Percentiles rank a stretch among this genome's conserved stretches.
Conservation (phyloP, 2,797 vertebrate species). For the Numenius phaeopus region DNA sequence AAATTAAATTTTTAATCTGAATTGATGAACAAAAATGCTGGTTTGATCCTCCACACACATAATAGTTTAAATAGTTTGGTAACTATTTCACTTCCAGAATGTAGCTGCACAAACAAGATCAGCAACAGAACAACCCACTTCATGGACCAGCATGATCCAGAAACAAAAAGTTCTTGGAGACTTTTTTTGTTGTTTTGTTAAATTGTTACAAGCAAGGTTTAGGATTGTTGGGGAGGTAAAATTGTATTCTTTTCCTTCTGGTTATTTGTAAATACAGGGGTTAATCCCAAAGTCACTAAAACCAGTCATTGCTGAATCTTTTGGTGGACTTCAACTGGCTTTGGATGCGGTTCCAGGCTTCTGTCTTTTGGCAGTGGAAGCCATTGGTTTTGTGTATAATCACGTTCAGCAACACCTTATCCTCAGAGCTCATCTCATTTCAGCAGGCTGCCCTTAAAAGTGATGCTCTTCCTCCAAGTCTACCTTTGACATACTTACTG, state of each 20-base stretch:
- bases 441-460: neutral
- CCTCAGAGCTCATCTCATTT: neutral
- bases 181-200: neutral
- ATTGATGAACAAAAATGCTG: slow-evolving; percentile 81
- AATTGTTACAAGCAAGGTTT: neutral
- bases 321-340: neutral
- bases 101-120: neutral
- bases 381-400: neutral
- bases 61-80: slow-evolving; percentile 68
- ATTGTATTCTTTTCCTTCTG: neutral
- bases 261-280: neutral
- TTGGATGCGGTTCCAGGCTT: neutral
- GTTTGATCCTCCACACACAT: slow-evolving; percentile 65
- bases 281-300: neutral
- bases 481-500: neutral
- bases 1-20: slow-evolving; percentile 86
- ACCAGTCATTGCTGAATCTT: neutral
- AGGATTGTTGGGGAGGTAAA: neutral
- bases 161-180: neutral
- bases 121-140: neutral
- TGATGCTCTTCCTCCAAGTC: neutral
- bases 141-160: neutral
- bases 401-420: neutral
- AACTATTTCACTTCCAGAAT: slow-evolving; percentile 70
- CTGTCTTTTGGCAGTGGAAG: neutral